A percentile compares a stretch with the other conserved stretches of the same genome.
Evolutionary conservation across 2,113 vertebrate species (phyloP).

Genomic region (Sebastes schlegelii): DNA sequence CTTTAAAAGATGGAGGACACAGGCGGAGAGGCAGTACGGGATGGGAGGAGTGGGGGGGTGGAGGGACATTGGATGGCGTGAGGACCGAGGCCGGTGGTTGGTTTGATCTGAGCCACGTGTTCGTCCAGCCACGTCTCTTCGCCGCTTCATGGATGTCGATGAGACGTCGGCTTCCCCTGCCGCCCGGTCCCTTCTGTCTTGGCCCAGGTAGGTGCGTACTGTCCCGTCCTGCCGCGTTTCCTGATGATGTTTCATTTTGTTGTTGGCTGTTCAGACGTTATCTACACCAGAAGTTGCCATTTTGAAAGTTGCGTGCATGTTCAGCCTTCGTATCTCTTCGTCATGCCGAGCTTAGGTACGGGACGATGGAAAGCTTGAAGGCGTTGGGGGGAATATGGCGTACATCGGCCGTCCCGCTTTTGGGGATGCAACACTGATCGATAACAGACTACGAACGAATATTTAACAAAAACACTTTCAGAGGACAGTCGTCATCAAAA

Average conservation of each 20-base stretch:
- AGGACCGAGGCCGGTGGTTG: constrained; percentile 80
- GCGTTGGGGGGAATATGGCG: constrained; percentile 68
- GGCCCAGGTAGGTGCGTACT: constrained; percentile 74
- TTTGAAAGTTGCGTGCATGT: constrained; percentile 64
- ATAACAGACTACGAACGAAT: background rate
- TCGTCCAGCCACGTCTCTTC: constrained; percentile 69
- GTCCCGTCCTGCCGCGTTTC: constrained; percentile 47
- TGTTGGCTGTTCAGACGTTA: constrained; percentile 17
- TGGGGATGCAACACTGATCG: constrained; percentile 7
- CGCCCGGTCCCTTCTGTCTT: constrained; percentile 50
- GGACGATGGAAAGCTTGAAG: constrained; percentile 58
- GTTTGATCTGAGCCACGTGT: constrained; percentile 80
- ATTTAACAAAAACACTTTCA: background rate
- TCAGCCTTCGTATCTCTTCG: constrained; percentile 31
- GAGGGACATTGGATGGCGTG: constrained; percentile 77
- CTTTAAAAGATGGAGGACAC: constrained; percentile 75
- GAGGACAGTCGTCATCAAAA: background rate
- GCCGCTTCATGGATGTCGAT: constrained; percentile 65
- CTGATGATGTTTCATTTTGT: constrained; percentile 28
- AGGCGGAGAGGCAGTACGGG: constrained; percentile 56
- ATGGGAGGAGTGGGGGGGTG: constrained; percentile 64
- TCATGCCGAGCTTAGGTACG: constrained; percentile 51
- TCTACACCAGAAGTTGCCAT: constrained; percentile 58
- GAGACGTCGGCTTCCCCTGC: constrained; percentile 62
- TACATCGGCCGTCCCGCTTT: constrained; percentile 42